Conservation (phyloP, 2,113 vertebrate species). For the Archilochus colubris region DNA sequence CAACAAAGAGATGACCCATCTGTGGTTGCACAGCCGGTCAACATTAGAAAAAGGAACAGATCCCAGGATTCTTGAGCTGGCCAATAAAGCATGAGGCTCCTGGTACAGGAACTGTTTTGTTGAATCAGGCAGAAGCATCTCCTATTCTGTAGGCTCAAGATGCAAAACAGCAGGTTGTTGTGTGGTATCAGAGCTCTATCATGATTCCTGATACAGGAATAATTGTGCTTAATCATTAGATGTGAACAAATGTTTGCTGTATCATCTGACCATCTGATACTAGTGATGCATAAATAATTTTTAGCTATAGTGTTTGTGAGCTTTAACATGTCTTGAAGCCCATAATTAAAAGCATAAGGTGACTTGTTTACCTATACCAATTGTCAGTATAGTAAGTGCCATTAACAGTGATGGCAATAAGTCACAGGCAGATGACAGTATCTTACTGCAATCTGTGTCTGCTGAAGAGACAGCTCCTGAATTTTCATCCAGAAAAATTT, state of each 20-base stretch:
- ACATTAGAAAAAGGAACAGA: not conserved
- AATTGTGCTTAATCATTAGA: not conserved
- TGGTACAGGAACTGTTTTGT: not conserved
- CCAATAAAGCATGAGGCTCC: not conserved
- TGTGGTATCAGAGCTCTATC: not conserved
- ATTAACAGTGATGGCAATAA: not conserved
- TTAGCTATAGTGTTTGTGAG: not conserved
- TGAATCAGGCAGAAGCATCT: not conserved
- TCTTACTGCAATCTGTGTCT: not conserved
- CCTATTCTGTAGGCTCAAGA: not conserved
- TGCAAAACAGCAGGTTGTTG: not conserved
- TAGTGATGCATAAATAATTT: conserved; percentile 34
- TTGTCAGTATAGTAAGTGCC: not conserved
- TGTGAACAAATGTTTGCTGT: conserved; percentile 5
- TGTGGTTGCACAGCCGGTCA: not conserved
- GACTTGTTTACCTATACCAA: conserved; percentile 20
- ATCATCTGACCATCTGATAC: conserved; percentile 4
- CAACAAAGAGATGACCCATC: not conserved
- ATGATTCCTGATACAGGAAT: not conserved
- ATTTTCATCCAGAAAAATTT: not conserved
- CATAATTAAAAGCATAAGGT: conserved; percentile 13
- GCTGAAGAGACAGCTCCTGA: not conserved
- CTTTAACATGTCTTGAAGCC: conserved; percentile 2
- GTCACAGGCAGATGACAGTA: not conserved
- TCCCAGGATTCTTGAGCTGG: not conserved